Percentiles rank a stretch among this genome's conserved stretches.
These are phyloP conservation scores for Hippocampus barbouri DNA, from an alignment of 2,113 vertebrate species.

Conservation along the genomic window DNA sequence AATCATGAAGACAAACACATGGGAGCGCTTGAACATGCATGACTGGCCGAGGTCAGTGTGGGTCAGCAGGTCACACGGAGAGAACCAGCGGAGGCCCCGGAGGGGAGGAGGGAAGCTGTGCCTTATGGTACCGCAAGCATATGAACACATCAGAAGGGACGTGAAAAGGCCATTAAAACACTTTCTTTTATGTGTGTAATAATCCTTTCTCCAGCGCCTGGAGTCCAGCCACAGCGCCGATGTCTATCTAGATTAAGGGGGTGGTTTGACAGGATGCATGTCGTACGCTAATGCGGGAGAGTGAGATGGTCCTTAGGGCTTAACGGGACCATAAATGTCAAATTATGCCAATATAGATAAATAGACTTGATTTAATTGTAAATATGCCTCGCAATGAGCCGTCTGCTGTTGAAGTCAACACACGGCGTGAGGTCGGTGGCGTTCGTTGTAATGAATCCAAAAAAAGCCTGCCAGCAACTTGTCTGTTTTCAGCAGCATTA, in stretches of 20 bases:
- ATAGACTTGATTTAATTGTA: conserved; percentile 11
- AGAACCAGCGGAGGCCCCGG: not conserved
- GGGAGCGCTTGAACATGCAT: conserved; percentile 43
- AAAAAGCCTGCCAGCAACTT: not conserved
- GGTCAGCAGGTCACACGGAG: conserved; percentile 50
- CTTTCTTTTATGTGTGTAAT: conserved; percentile 70
- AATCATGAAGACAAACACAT: conserved; percentile 36
- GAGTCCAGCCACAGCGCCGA: conserved; percentile 49
- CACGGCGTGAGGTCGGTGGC: conserved; percentile 8
- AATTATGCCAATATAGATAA: conserved; percentile 19
- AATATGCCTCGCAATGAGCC: conserved; percentile 24
- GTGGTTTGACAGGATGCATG: conserved; percentile 55
- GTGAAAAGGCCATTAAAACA: conserved; percentile 69
- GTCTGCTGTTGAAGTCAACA: conserved; percentile 12
- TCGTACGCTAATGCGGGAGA: conserved; percentile 63
- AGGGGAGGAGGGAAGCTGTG: conserved; percentile 38
- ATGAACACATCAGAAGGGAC: conserved; percentile 65
- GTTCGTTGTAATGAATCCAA: conserved; percentile 11
- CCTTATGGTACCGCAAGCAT: conserved; percentile 58
- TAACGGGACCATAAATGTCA: conserved; percentile 44
- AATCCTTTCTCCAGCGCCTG: conserved; percentile 60
- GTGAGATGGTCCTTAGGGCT: conserved; percentile 17
- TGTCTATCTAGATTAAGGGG: conserved; percentile 60
- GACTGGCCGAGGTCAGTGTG: conserved; percentile 47
- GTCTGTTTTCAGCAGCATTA: not conserved